Evolutionary conservation across 1,140 invertebrate species (phyloP).

Genomic region (Mizuhopecten yessoensis): DNA sequence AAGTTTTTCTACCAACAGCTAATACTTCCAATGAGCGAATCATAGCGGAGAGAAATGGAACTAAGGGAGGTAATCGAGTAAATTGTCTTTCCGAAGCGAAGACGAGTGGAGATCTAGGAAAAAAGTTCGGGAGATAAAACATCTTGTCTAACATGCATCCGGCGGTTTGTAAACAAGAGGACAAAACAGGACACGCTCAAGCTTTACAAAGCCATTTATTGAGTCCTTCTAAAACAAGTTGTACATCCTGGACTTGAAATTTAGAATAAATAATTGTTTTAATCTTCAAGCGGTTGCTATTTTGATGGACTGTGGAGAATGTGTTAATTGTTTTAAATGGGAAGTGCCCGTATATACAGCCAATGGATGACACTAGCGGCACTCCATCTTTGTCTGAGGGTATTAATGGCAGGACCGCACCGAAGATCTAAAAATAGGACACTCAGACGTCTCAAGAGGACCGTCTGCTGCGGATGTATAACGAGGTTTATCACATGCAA

Average conservation of each 20-base stretch:
- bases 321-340: neutral
- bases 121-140: no score
- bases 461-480: neutral
- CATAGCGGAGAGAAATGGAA: no score
- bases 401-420: neutral
- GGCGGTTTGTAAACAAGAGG: neutral
- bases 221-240: neutral
- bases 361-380: neutral
- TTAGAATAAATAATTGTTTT: neutral
- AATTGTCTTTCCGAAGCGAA: no score
- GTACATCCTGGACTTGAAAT: neutral
- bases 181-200: neutral
- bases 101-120: no score
- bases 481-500: neutral
- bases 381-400: neutral
- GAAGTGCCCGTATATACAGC: neutral
- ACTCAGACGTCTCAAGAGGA: neutral
- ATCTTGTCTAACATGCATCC: neutral
- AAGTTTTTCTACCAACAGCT: no score
- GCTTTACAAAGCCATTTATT: neutral
- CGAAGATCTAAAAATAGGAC: neutral
- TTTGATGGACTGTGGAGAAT: neutral
- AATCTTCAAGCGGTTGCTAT: neutral
- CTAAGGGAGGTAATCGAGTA: neutral
- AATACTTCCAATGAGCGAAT: no score